phyloP scores from a whole-genome alignment of 2,797 vertebrate genomes.

The Schizopygopsis pylzovi region DNA sequence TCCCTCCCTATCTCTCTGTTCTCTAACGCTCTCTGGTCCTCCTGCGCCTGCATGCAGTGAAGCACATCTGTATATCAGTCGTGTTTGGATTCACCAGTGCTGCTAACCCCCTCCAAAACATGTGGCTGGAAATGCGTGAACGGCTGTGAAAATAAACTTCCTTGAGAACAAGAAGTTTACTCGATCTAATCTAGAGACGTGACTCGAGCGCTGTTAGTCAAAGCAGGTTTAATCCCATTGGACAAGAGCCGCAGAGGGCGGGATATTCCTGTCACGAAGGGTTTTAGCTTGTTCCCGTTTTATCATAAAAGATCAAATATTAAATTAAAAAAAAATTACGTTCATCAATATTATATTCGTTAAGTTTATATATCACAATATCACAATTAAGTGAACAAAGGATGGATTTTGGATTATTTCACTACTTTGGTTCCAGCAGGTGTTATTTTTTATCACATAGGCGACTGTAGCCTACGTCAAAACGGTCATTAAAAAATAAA shows the following conservation, averaged over 20 bases:
- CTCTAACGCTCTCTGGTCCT: not conserved
- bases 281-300: not conserved
- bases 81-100: not conserved
- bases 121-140: conserved; percentile 8
- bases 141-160: conserved; percentile 24
- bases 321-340: no score
- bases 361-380: not conserved
- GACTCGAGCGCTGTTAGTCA: not conserved
- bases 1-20: not conserved
- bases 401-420: not conserved
- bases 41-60: conserved; percentile 19
- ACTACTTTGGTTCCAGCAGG: not conserved
- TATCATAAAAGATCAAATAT: not conserved
- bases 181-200: conserved; percentile 25
- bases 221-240: conserved; percentile 2
- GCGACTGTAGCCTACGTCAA: not conserved
- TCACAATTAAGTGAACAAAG: not conserved
- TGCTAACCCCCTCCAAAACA: not conserved
- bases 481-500: no score
- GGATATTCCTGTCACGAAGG: not conserved
- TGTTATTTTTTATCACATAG: not conserved
- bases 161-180: conserved; percentile 9
- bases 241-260: not conserved
- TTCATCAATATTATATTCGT: not conserved
- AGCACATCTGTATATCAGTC: not conserved